Evolutionary conservation across 2,797 vertebrate species (phyloP), one percentile per base, ranked within the genome.

Genomic region (Chromis chromis): DNA sequence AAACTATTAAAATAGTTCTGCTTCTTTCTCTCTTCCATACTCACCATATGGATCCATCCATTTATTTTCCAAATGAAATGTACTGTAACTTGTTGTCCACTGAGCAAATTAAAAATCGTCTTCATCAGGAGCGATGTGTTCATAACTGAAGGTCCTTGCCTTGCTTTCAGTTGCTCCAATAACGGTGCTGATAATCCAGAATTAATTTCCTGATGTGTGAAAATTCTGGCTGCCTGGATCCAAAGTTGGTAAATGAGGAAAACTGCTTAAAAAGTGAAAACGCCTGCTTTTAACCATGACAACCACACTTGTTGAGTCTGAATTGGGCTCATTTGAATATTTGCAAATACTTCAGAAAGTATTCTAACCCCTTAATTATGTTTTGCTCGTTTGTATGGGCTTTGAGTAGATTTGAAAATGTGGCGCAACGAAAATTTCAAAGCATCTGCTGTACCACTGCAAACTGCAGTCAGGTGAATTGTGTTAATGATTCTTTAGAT

Each of bases 31-130:
- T 64, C 65, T 66, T 79, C 73, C 53, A 81, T 87, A 90, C 91
- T 90, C n/a, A 93, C 91, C 78, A 75, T 39, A 4, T 46, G 25
- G 52, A 73, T 46, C 42, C 36, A 55, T 65, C 25, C 56, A 55
- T 36, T 46, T 28, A n/a, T 52, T 65, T 53, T 56, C 39, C 10
- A 58, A 25, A 55, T 22, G 24, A n/a, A n/a, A 42, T 22, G 17
- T 1, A 17, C 64, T 52, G 6, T 5, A 10, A 53, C 28, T 50
- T 25, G 8, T 1, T 19, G 12, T 40, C 61, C 22, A 9, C 0
- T 3, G 24, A 3, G 2, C 0, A 66, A 33, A 61, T 69, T 19
- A 67, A 65, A 56, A 73, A 46, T 60, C 25, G 16, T 86, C 82
- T 85, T 79, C 81, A 66, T 71, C 77, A 28, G 64, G 4, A 31